Conservation (phyloP, 35 echinoderm and acorn worm species). For the Patiria miniata region DNA sequence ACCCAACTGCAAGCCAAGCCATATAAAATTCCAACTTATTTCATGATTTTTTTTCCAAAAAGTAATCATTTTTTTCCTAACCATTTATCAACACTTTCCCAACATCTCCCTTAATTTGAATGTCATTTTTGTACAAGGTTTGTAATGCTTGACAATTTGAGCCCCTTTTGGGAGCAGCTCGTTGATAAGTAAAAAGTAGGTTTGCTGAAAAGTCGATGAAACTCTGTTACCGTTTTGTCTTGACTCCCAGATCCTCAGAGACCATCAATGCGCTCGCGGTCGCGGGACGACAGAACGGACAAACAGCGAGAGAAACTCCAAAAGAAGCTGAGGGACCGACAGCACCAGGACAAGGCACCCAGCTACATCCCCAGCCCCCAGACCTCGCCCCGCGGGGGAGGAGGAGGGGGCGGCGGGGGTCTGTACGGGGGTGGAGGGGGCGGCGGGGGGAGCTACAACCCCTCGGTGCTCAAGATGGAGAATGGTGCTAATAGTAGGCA, state of each 20-base stretch:
- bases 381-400: conserved; percentile 73
- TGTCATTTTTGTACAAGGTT: no score
- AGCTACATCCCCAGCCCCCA: conserved; percentile 79
- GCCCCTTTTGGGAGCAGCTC: no score
- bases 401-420: not conserved
- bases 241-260: conserved; percentile 63
- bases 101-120: no score
- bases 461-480: conserved; percentile 28
- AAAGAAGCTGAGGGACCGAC: conserved; percentile 68
- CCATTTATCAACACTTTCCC: no score
- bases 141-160: no score
- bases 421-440: not conserved
- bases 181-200: no score
- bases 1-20: no score
- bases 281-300: conserved; percentile 82
- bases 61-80: no score
- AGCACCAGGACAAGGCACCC: conserved; percentile 43
- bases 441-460: not conserved
- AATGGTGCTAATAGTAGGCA: conserved; percentile 47
- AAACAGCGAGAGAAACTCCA: conserved; percentile 95
- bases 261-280: conserved; percentile 69
- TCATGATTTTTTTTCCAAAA: no score
- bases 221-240: not conserved
- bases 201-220: no score
- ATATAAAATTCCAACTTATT: no score